These are phyloP conservation scores for Phycodurus eques DNA, from an alignment of 2,113 vertebrate genomes.

Conservation along the genomic window DNA sequence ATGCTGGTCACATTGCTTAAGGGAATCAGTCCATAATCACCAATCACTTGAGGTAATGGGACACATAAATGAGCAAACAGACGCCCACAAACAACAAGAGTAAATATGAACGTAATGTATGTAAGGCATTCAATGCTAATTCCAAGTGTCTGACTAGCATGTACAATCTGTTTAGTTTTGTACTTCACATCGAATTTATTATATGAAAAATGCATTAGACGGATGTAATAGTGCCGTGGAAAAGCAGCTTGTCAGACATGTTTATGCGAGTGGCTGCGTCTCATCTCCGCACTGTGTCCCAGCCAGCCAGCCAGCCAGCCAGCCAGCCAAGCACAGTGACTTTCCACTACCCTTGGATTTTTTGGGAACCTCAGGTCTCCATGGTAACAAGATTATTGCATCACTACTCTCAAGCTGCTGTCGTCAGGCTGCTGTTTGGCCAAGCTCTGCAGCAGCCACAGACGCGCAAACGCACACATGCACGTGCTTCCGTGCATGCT, in stretches of 20 bases:
- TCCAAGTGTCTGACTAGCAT: not conserved
- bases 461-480: constrained; percentile 12
- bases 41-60: not conserved
- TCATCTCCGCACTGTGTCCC: constrained; percentile 29
- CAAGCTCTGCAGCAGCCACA: constrained; percentile 53
- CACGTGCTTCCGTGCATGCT: constrained; percentile 15
- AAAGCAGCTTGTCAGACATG: not conserved
- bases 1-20: not conserved
- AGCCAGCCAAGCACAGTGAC: constrained; percentile 43
- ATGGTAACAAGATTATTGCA: constrained; percentile 73
- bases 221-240: not conserved
- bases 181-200: not conserved
- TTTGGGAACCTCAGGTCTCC: constrained; percentile 64
- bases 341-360: constrained; percentile 69
- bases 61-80: not conserved
- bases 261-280: not conserved
- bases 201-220: not conserved
- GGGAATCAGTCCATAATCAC: not conserved
- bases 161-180: not conserved
- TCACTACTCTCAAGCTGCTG: constrained; percentile 64
- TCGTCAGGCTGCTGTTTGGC: constrained; percentile 62
- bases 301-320: constrained; percentile 17
- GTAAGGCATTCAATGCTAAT: not conserved
- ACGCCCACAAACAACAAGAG: not conserved
- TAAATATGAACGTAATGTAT: not conserved